These are phyloP conservation scores for Phaethon lepturus DNA, from an alignment of 2,113 vertebrate species.

Conservation along the genomic window DNA sequence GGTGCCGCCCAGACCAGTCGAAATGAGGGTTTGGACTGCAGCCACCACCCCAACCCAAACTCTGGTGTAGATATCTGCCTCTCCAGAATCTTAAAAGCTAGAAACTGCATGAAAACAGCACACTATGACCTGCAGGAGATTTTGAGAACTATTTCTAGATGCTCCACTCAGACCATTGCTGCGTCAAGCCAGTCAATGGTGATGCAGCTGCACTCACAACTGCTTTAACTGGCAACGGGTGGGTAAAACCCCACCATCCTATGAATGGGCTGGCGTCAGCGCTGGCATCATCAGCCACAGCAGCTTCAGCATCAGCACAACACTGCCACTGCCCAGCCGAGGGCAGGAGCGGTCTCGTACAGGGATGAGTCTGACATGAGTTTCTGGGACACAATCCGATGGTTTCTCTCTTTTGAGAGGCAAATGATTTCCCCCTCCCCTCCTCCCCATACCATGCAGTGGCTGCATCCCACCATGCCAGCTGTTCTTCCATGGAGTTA, in stretches of 20 bases:
- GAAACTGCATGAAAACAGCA: rapidly evolving
- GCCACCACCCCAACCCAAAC: neutral
- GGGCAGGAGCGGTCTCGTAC: neutral
- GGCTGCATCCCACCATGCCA: neutral
- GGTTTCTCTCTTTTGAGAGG: neutral
- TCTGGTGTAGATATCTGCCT: rapidly evolving
- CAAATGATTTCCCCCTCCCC: neutral
- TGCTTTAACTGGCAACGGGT: rapidly evolving
- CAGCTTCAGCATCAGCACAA: neutral
- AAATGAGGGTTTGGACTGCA: neutral
- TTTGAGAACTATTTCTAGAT: neutral
- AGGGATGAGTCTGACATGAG: neutral
- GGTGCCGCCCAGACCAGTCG: neutral
- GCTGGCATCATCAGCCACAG: neutral
- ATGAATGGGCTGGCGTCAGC: neutral
- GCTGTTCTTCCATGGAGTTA: too few species aligned
- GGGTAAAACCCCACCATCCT: neutral
- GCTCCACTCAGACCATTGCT: neutral
- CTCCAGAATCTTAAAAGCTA: neutral
- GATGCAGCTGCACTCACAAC: neutral
- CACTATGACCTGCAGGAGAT: neutral
- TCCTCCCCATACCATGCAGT: rapidly evolving
- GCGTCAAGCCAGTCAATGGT: neutral
- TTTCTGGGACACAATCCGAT: neutral
- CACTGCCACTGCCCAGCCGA: neutral